Conservation (phyloP, 1,140 invertebrate species). For the Pseudomyrmex cubaensis region DNA sequence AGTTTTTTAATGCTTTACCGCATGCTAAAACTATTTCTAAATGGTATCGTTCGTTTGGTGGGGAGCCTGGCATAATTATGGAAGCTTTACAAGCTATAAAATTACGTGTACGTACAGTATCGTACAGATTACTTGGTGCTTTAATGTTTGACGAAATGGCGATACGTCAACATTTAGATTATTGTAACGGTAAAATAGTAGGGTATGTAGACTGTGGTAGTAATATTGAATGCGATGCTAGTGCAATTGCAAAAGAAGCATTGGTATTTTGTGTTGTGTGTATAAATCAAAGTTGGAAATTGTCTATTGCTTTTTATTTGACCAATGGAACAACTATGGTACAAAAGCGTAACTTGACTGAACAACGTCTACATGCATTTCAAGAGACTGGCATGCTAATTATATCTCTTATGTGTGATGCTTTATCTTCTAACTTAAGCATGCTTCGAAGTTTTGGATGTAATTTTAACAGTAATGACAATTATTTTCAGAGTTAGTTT, state of each 20-base stretch:
- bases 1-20: slow-evolving; percentile 2
- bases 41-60: slow-evolving; percentile 15
- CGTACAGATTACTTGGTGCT: not conserved
- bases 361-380: not conserved
- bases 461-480: not conserved
- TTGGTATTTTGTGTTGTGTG: slow-evolving; percentile 4
- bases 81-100: slow-evolving; percentile 9
- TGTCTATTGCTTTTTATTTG: not conserved
- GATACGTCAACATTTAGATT: not conserved
- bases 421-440: not conserved
- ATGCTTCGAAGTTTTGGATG: not conserved
- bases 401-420: not conserved
- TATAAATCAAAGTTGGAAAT: not conserved
- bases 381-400: not conserved
- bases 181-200: not conserved
- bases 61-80: not conserved
- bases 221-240: not conserved
- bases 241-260: not conserved
- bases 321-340: not conserved
- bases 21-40: slow-evolving; percentile 7
- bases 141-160: slow-evolving; percentile 14
- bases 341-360: not conserved
- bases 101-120: not conserved
- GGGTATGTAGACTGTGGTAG: not conserved
- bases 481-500: not conserved